Base-by-base conservation (phyloP, 2,113 vertebrate genomes). In the Haplotaxodon microlepis region DNA sequence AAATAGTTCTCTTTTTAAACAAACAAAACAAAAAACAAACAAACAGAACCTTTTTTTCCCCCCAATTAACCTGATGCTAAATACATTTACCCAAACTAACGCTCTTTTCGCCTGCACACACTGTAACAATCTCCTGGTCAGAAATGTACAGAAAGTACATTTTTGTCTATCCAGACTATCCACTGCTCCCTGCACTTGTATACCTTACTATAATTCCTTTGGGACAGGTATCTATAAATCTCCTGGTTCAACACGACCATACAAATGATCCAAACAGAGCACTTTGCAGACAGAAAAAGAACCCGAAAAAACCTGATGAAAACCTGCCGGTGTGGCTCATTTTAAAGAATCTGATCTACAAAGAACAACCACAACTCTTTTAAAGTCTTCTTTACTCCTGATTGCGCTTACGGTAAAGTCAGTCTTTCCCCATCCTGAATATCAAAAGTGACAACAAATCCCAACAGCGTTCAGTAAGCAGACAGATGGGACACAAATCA, bases 401-500 rank as follows among this genome's bases (percentile, higher is more conserved):
- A 57, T 17, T 47, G 82, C 14, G 81, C 59, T 86, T 73, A 84
- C 7, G 7, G 78, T 90, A 34, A 86, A 80, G 56, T 50, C 36
- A 8, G 47, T 27, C 53, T 80, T 56, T 54, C 38, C 83, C 76
- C 40, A 88, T 11, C 63, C 57, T 81, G 50, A 19, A 66, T 76
- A 88, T 91, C n/a, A 80, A 38, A 88, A 87, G 56, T 89, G 90
- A 91, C 80, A 89, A 86, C 34, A 57, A 83, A 81, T 87, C 83
- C 76, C 90, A 82, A n/a, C 24, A 78, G 45, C 27, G 9, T 51
- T 78, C 56, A 54, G 82, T 63, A 81, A 66, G 57, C 10, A 4
- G 29, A 47, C 79, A 82, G n/a, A 82, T 9, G 24, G 82, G 29
- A 81, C 71, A 63, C 38, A 86, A 86, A 87, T 85, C 84, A 86